Evolutionary conservation across 2,888 invertebrate species (phyloP).

Genomic region (Quadroppia sp.): DNA sequence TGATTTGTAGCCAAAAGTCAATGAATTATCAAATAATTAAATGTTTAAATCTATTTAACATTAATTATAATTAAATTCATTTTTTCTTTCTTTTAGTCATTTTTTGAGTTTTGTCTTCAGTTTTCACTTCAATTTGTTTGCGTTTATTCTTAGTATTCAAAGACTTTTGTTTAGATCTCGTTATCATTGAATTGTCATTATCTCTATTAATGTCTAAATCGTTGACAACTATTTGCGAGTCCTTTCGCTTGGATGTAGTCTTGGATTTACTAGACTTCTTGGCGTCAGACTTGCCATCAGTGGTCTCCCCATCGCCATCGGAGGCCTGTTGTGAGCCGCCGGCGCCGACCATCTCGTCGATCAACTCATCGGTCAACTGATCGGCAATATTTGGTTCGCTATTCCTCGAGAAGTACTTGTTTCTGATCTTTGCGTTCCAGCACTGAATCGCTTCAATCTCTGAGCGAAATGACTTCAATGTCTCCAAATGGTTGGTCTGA

Average conservation of each 20-base stretch:
- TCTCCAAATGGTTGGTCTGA: slow-evolving; percentile 34
- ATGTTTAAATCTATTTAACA: no score
- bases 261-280: no score
- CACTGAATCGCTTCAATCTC: slow-evolving; percentile 29
- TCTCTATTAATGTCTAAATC: background rate
- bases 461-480: slow-evolving; percentile 22
- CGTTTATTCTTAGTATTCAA: background rate
- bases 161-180: background rate
- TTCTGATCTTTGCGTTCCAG: slow-evolving; percentile 31
- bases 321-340: background rate
- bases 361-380: slow-evolving; percentile 15
- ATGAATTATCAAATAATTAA: no score
- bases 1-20: no score
- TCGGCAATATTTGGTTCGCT: background rate
- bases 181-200: background rate
- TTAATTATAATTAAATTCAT: no score
- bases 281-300: no score
- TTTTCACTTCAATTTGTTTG: background rate
- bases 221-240: background rate
- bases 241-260: background rate
- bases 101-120: background rate
- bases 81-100: background rate
- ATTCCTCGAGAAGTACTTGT: slow-evolving; percentile 27
- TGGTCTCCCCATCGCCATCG: no score
- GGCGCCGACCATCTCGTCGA: background rate